Evolutionary conservation across 2,888 invertebrate genomes (phyloP), one percentile per base, ranked within the genome.

Genomic region (Octodonta nipae): DNA sequence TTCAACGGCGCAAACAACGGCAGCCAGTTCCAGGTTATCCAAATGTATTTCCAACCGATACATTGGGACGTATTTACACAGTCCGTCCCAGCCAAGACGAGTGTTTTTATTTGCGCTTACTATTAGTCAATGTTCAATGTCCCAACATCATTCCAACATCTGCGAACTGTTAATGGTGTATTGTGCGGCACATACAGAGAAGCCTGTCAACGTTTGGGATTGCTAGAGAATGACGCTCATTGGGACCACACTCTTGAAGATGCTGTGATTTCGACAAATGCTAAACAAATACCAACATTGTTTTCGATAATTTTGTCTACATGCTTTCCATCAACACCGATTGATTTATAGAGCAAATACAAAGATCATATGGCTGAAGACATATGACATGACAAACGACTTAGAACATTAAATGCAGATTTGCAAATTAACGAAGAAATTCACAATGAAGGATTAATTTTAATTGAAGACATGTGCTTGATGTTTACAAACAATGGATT

Each of bases 111-210:
- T 43, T 55, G 36, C 43, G 51, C 8, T 38, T 55, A 35, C 29
- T 54, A 30, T 36, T 55, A 30, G 34, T 44, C 5, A 44, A 48
- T 36, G 49, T 56, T 8, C 27, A 5, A 11, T 29, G 51, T 51
- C 3, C 56, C 55, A 38, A 52, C 49, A 29, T 56, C 54, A 10
- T 17, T 17, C 8, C 39, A 32, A 5, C 13, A 28, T 26, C 37
- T 58, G 26, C 36, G 55, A 50, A 58, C 55, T 35, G 51, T 61
- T 28, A 41, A 60, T 50, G 55, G 52, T 42, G 17, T 27, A 41
- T 12, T 52, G 30, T 27, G 17, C 8, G 6, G 8, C 6, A 17
- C 17, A 17, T 17, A 17, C 17, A 17, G 17, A 17, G 17, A 17
- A 8, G 17, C 17, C 6, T 17, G 17, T 17, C 8, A 6, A 17